Evolutionary conservation across 1,140 invertebrate genomes (phyloP).

Genomic region (Drosophila novamexicana): DNA sequence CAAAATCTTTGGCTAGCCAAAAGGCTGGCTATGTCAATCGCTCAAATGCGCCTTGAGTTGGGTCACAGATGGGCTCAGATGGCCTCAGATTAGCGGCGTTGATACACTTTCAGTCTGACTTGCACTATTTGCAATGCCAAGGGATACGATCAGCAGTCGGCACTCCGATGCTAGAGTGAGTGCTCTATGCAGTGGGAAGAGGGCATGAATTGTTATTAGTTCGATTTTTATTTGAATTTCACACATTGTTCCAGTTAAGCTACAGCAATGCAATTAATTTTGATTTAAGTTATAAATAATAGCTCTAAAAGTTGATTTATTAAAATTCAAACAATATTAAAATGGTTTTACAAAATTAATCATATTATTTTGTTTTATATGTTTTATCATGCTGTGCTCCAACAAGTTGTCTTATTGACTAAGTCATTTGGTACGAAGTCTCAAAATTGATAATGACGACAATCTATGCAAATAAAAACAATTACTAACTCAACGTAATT

Average conservation of each 20-base stretch:
- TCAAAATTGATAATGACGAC: no score
- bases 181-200: background rate
- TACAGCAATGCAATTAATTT: no score
- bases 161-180: conserved; percentile 1
- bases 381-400: no score
- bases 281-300: no score
- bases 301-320: no score
- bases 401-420: no score
- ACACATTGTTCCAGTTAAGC: background rate
- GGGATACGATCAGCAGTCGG: background rate
- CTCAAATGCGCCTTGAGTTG: conserved; percentile 12
- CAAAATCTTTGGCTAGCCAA: conserved; percentile 32
- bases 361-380: no score
- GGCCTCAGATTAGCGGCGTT: conserved; percentile 37
- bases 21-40: conserved; percentile 39
- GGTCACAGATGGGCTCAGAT: conserved; percentile 25
- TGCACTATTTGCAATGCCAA: background rate
- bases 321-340: no score
- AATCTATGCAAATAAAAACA: no score
- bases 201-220: background rate
- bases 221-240: background rate
- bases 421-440: no score
- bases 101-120: conserved; percentile 22
- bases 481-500: no score
- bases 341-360: no score